These are phyloP conservation scores for Mechanitis messenoides DNA, from an alignment of 2,888 invertebrate genomes.

Conservation along the genomic window DNA sequence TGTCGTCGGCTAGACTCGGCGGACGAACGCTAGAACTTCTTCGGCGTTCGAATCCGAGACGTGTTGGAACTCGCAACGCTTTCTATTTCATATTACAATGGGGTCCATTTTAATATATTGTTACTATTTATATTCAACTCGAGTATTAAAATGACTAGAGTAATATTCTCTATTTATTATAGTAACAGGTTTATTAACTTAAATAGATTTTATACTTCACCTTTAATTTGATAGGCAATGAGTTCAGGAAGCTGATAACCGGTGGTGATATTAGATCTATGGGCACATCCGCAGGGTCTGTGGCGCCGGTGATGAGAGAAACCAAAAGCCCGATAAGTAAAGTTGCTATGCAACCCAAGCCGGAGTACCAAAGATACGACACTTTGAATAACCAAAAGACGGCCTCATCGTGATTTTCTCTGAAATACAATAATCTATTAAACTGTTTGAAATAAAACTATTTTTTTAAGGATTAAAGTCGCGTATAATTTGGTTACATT, in stretches of 20 bases:
- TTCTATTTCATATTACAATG: constrained; percentile 41
- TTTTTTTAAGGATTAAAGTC: too few relatives aligned
- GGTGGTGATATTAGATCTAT: constrained; percentile 83
- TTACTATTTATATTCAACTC: too few relatives aligned
- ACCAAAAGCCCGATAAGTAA: constrained; percentile 83
- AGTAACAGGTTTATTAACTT: neutral
- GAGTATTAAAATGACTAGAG: too few relatives aligned
- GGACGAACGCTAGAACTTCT: constrained; percentile 68
- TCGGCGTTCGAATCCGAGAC: constrained; percentile 58
- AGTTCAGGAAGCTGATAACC: constrained; percentile 72
- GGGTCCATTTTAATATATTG: too few relatives aligned
- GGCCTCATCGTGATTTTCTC: constrained; percentile 45
- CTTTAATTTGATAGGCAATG: constrained; percentile 67
- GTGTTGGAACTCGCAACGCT: constrained; percentile 53
- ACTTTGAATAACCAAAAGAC: constrained; percentile 81
- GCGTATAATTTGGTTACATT: too few relatives aligned
- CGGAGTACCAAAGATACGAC: constrained; percentile 94
- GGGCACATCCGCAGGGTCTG: constrained; percentile 79
- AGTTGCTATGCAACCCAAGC: constrained; percentile 85
- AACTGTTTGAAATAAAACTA: too few relatives aligned
- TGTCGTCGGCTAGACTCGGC: constrained; percentile 59
- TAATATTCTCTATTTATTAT: too few relatives aligned
- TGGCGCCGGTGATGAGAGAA: constrained; percentile 81
- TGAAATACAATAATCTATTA: constrained; percentile 29
- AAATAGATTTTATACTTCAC: constrained; percentile 34